Conservation (phyloP, 2,113 vertebrate genomes). For the Marmota flaviventris region DNA sequence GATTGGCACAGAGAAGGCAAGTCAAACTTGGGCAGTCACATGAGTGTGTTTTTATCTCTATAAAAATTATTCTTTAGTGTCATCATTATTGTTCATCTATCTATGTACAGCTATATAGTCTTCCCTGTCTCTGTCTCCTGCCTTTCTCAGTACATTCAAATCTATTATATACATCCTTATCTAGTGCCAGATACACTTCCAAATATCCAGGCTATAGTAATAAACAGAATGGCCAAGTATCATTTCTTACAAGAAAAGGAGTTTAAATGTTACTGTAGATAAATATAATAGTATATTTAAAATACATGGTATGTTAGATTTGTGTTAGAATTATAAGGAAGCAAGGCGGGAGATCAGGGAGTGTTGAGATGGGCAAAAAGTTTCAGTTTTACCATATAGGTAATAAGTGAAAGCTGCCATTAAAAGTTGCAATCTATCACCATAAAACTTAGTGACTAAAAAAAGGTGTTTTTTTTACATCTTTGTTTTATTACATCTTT, state of each 20-base stretch:
- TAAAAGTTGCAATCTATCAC: neutral
- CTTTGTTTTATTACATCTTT: neutral
- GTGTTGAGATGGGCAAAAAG: neutral
- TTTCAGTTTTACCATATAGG: rapidly evolving
- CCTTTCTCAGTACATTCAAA: neutral
- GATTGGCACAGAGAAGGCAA: neutral
- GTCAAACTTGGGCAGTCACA: neutral
- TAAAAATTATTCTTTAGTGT: neutral
- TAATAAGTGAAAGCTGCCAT: neutral
- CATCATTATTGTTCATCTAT: neutral
- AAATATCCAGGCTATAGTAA: neutral
- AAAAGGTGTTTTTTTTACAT: neutral
- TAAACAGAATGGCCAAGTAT: neutral
- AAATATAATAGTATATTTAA: neutral
- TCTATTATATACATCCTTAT: neutral
- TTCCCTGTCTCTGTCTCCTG: neutral
- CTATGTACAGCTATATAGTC: neutral
- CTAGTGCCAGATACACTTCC: neutral
- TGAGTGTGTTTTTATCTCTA: neutral
- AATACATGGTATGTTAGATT: neutral
- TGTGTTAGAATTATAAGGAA: neutral
- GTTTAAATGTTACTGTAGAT: neutral
- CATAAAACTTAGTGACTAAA: neutral
- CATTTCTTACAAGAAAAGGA: neutral
- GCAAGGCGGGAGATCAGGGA: neutral